Evolutionary conservation across 2,113 vertebrate species (phyloP), one percentile per base, ranked within the genome.

Genomic region (Mungos mungo): DNA sequence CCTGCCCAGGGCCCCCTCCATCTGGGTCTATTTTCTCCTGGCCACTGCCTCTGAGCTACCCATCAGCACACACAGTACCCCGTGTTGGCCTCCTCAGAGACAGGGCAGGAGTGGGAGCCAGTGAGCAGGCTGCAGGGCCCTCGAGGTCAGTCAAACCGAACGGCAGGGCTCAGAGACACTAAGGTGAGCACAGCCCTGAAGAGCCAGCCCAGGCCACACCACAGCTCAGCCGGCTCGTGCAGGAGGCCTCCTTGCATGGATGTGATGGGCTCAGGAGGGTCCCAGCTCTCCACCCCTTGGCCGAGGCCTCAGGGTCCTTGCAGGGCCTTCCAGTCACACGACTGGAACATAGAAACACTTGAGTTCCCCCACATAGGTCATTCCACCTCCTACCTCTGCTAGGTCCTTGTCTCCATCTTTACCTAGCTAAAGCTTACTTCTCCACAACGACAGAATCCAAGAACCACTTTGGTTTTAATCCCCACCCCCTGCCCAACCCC

Each of bases 201-300:
- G 50, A 91, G 83, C 19, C 82, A 79, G 38, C 50, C n/a, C 27
- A 15, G 23, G 19, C 77, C 5, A 6, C 3, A 5, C 45, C 14
- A 3, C 6, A 7, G 33, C 65, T 65, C 57, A 1, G 12, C 7
- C 5, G 27, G 45, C 52, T 50, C 15, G 16, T 0, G 19, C 0
- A 29, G 69, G 60, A 79, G 41, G 76, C 23, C 12, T 19, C 27
- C 71, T n/a, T 54, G 31, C 5, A 10, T 45, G 86, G 79, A 54
- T 11, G 25, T 18, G n/a, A 47, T 14, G 19, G 9, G 41, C 35
- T n/a, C n/a, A 3, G 38, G 77, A 31, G 14, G 19, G 23, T 10
- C 38, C 41, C 69, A 2, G 65, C 57, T 38, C 60, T 71, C n/a
- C 23, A 29, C 25, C 3, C 41, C 27, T 27, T 47, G 11, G 11